Evolutionary conservation across 1,140 invertebrate species (phyloP), one percentile per base, ranked within the genome.

Genomic region (Pectinophora gossypiella): DNA sequence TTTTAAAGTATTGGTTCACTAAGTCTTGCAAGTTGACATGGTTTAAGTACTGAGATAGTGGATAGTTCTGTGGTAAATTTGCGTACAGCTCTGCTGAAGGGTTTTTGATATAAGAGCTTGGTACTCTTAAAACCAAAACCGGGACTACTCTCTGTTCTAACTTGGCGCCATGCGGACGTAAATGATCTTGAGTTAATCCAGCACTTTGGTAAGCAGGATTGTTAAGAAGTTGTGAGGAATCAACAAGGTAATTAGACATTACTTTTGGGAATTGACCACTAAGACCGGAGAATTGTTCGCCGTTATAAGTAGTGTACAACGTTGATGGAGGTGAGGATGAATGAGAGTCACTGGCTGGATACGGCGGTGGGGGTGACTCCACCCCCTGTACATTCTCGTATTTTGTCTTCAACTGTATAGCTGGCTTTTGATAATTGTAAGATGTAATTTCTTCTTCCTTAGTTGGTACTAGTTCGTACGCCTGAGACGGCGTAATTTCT

Each of bases 51-150:
- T 81, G 74, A 1, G 89, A 88, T 21, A 88, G 68, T 2, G 89
- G 89, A 72, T 90, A 88, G 56, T 77, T 85, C 19, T 86, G 66
- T 3, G 90, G 90, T 54, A 90, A 63, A 65, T 90, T 89, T 2
- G 90, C 79, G 65, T 90, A 89, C 2, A 91, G 52, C 51, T 85
- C 86, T 16, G 83, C 82, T 3, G 81, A 76, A 9, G 88, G 86
- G 68, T 88, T 89, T 38, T 80, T 85, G 7, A 91, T 68, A 53
- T 89, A 90, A 32, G 89, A 89, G 48, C 88, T 90, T 32, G 89
- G 89, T 27, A 91, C 84, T 62, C 89, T 85, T 19, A 91, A 58
- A 16, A 90, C 88, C 52, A 90, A 73, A 16, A 91, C 89, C 21
- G 90, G 90, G 13, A 90, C 87, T 3, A 89, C 81, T 53, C 78